phyloP scores from a whole-genome alignment of 2,888 invertebrate species.

The Pteria penguin region DNA sequence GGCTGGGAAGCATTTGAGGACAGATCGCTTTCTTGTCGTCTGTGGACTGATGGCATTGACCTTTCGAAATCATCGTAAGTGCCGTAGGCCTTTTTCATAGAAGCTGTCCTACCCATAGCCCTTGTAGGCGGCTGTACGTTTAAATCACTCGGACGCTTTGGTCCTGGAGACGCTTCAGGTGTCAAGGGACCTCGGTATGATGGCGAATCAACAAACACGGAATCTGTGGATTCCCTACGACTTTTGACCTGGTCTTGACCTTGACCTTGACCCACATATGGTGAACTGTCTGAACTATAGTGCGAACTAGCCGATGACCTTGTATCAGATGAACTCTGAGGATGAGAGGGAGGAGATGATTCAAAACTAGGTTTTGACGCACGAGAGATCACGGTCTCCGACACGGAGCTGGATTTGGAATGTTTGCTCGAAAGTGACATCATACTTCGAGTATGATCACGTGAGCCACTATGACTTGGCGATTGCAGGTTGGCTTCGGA shows the following conservation, averaged over 20 bases:
- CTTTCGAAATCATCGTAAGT: constrained; percentile 52
- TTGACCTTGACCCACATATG: constrained; percentile 15
- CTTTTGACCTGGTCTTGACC: constrained; percentile 13
- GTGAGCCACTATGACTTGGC: constrained; percentile 20
- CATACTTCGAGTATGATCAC: constrained; percentile 54
- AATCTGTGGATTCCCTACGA: constrained; percentile 56
- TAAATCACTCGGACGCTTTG: constrained; percentile 4
- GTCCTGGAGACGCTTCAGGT: constrained; percentile 20
- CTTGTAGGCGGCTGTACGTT: constrained; percentile 15
- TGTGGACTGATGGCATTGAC: constrained; percentile 49
- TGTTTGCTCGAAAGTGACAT: constrained; percentile 43
- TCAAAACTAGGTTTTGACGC: constrained; percentile 40
- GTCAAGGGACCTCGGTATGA: not conserved
- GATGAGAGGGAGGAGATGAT: constrained; percentile 56
- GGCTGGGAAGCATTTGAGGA: constrained; percentile 35
- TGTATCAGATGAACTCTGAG: constrained; percentile 63
- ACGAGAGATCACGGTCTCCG: constrained; percentile 41
- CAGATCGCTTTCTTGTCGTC: constrained; percentile 56
- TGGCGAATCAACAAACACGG: constrained; percentile 57
- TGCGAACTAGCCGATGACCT: constrained; percentile 60
- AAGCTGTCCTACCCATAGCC: constrained; percentile 61
- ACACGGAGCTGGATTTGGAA: constrained; percentile 42
- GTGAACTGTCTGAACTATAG: constrained; percentile 56
- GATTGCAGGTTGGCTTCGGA: constrained; percentile 54
- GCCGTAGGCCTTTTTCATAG: constrained; percentile 74